Evolutionary conservation across 2,888 invertebrate species (phyloP).

Genomic region (Boloria euphrosyne): DNA sequence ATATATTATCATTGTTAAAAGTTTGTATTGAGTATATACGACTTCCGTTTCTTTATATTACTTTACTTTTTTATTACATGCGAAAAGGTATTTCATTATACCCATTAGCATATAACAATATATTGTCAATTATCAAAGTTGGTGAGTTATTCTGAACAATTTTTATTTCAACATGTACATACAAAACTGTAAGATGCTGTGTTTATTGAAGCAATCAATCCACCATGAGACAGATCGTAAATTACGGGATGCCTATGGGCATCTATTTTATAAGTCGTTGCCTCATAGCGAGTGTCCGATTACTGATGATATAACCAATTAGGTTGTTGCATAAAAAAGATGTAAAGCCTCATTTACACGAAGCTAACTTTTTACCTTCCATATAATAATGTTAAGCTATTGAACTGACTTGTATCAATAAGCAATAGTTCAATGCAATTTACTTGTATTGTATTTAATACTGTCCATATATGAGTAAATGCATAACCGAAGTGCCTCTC

Average conservation of each 20-base stretch:
- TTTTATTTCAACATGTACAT: conserved; percentile 15
- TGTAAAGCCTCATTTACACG: background rate
- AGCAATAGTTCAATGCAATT: too few relatives aligned
- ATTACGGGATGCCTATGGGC: conserved; percentile 26
- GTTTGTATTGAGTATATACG: too few relatives aligned
- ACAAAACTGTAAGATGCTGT: conserved; percentile 20
- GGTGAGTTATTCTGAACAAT: conserved; percentile 9
- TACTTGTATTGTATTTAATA: too few relatives aligned
- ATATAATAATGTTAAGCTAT: too few relatives aligned
- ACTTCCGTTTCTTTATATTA: too few relatives aligned
- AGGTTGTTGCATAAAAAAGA: conserved; percentile 16
- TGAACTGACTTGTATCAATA: too few relatives aligned
- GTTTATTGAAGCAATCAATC: conserved; percentile 32
- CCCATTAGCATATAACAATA: too few relatives aligned
- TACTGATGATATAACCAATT: conserved; percentile 30
- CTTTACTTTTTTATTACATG: too few relatives aligned
- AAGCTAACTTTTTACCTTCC: background rate
- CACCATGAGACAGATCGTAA: conserved; percentile 29
- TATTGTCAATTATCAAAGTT: conserved; percentile 1
- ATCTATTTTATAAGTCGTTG: conserved; percentile 23
- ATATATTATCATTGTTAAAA: too few relatives aligned
- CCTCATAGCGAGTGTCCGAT: conserved; percentile 24
- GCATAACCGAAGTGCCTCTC: too few relatives aligned
- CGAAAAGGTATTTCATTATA: too few relatives aligned
- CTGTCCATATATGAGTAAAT: too few relatives aligned